These are phyloP conservation scores for Acanthurus leucopareius DNA, from an alignment of 2,797 vertebrate genomes.

Conservation along the genomic window DNA sequence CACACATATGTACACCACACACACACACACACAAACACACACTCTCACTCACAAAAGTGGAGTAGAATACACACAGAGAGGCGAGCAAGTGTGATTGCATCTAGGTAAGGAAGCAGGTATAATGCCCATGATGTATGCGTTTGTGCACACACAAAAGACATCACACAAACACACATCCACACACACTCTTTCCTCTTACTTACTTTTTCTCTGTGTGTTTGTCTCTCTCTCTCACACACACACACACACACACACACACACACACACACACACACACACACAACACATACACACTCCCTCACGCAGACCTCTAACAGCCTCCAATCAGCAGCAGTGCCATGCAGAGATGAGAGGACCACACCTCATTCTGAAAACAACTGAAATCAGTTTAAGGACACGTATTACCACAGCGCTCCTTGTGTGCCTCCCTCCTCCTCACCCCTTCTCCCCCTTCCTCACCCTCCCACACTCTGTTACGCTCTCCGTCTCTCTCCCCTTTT, in stretches of 20 bases:
- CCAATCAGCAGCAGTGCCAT: conserved; percentile 74
- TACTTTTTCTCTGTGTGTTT: conserved; percentile 23
- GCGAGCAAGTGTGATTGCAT: conserved; percentile 65
- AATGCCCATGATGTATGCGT: conserved; percentile 57
- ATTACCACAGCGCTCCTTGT: conserved; percentile 54
- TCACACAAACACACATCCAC: too few relatives aligned
- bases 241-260: conserved; percentile 25
- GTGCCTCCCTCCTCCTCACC: conserved; percentile 4
- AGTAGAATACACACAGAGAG: conserved; percentile 40
- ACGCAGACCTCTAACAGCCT: conserved; percentile 57
- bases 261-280: conserved; percentile 16
- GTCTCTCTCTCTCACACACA: conserved; percentile 15
- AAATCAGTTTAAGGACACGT: conserved; percentile 82
- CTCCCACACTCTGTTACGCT: not conserved
- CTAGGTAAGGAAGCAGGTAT: conserved; percentile 53
- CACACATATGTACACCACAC: conserved; percentile 23
- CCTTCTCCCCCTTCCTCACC: not conserved
- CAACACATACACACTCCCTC: conserved; percentile 25
- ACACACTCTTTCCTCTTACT: conserved; percentile 4
- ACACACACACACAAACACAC: conserved; percentile 25
- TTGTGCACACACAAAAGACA: conserved; percentile 48
- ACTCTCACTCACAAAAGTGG: conserved; percentile 18
- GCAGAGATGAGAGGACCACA: conserved; percentile 74
- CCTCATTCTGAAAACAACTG: conserved; percentile 77
- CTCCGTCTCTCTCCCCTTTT: conserved; percentile 1